Conservation (phyloP, 2,797 vertebrate species). For the Typhlichthys subterraneus region DNA sequence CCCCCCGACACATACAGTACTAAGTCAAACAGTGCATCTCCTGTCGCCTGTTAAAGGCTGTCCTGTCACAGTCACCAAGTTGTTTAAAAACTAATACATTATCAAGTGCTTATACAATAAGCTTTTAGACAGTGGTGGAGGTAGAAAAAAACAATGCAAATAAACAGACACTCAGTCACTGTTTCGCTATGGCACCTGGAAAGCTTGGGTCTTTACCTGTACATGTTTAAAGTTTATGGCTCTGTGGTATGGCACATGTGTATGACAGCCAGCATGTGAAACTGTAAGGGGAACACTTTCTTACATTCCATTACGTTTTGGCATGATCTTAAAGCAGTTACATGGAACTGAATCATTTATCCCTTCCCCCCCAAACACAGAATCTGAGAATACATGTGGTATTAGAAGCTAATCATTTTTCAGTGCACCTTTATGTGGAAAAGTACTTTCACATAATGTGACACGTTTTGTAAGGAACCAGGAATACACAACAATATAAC, state of each 20-base stretch:
- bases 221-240: conserved; percentile 36
- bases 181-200: background rate
- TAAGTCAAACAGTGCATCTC: conserved; percentile 44
- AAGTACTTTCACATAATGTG: conserved; percentile 50
- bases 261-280: conserved; percentile 7
- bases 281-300: conserved; percentile 3
- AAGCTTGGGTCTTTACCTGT: conserved; percentile 28
- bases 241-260: background rate
- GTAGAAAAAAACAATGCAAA: background rate
- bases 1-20: conserved; percentile 30
- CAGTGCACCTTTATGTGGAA: conserved; percentile 23
- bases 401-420: background rate
- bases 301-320: background rate
- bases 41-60: conserved; percentile 27
- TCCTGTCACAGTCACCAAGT: conserved; percentile 47
- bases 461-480: conserved; percentile 23
- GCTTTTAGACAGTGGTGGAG: conserved; percentile 21
- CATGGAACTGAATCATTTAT: too few species aligned
- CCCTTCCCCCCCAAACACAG: too few species aligned
- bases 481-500: conserved; percentile 47
- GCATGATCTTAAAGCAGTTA: too few species aligned
- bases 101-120: conserved; percentile 27
- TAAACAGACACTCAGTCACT: background rate
- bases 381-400: too few species aligned
- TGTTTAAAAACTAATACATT: conserved; percentile 41